A percentile compares a stretch with the other conserved stretches of the same genome.
Evolutionary conservation across 1,140 invertebrate species (phyloP).

Genomic region (Andricus grossulariae): DNA sequence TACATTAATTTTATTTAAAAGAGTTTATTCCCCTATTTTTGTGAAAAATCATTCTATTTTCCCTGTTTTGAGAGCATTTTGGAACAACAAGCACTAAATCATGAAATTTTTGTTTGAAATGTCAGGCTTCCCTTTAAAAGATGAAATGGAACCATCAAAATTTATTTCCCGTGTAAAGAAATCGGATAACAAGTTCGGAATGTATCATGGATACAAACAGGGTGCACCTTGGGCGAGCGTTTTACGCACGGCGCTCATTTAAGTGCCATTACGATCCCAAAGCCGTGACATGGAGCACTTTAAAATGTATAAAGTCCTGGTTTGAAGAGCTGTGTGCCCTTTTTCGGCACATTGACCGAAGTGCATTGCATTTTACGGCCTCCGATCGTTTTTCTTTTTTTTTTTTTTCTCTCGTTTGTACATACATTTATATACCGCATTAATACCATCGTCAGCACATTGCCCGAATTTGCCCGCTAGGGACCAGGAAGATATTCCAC

Average conservation of each 20-base stretch:
- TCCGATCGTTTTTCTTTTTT: not conserved
- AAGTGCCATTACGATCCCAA: slow-evolving; percentile 32
- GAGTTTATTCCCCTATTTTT: too few species aligned
- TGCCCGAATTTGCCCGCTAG: not conserved
- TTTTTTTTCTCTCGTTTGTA: not conserved
- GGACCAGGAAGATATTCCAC: slow-evolving; percentile 2
- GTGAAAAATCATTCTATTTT: too few species aligned
- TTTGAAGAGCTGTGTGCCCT: not conserved
- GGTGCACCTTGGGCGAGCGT: not conserved
- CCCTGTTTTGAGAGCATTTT: too few species aligned
- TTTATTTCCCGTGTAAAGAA: not conserved
- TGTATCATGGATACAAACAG: too few species aligned
- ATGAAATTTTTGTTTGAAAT: too few species aligned
- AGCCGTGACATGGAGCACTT: not conserved
- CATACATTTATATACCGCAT: slow-evolving; percentile 6
- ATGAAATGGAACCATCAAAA: not conserved
- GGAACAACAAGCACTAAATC: too few species aligned
- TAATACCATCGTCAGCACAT: not conserved
- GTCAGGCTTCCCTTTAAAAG: too few species aligned
- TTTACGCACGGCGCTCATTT: slow-evolving; percentile 13
- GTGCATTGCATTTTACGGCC: slow-evolving; percentile 21
- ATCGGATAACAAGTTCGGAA: not conserved
- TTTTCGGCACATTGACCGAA: slow-evolving; percentile 1
- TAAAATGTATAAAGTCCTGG: slow-evolving; percentile 17
- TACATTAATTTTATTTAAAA: too few species aligned